A percentile compares a stretch with the other conserved stretches of the same genome.
phyloP scores from a whole-genome alignment of 1,140 invertebrate species.

The Vanessa tameamea region DNA sequence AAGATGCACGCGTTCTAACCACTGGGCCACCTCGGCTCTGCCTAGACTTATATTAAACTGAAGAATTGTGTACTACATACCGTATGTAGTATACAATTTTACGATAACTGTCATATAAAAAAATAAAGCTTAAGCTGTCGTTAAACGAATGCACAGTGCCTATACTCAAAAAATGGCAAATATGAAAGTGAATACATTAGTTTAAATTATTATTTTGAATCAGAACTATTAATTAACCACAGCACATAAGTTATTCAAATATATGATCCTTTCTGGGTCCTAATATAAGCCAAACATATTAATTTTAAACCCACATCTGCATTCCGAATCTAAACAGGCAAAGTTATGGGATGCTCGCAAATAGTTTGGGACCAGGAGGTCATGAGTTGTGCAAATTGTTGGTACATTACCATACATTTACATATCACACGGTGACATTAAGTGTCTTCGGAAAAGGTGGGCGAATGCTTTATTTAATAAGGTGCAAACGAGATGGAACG shows the following conservation, averaged over 20 bases:
- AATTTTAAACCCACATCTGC: slow-evolving; percentile 66
- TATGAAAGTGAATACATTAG: neutral
- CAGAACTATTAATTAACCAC: slow-evolving; percentile 1
- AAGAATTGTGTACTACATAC: too few species aligned
- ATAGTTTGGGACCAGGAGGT: slow-evolving; percentile 55
- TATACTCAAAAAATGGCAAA: neutral
- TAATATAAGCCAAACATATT: slow-evolving; percentile 71
- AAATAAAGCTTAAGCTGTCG: too few species aligned
- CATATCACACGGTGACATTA: slow-evolving; percentile 61
- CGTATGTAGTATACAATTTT: too few species aligned
- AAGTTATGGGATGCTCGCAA: slow-evolving; percentile 56
- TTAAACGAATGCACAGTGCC: too few species aligned
- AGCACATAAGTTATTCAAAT: slow-evolving; percentile 16
- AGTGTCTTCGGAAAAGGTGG: slow-evolving; percentile 29
- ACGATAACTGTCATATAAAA: too few species aligned
- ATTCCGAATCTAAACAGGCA: slow-evolving; percentile 56
- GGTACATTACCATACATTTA: slow-evolving; percentile 67
- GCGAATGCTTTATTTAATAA: slow-evolving; percentile 5
- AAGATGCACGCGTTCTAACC: too few species aligned
- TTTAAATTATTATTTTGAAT: neutral
- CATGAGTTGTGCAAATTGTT: slow-evolving; percentile 57
- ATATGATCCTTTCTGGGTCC: slow-evolving; percentile 37
- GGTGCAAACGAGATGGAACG: neutral
- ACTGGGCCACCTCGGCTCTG: too few species aligned
- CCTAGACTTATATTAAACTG: too few species aligned